phyloP scores from a whole-genome alignment of 2,113 vertebrate species.

The Pipra filicauda region DNA sequence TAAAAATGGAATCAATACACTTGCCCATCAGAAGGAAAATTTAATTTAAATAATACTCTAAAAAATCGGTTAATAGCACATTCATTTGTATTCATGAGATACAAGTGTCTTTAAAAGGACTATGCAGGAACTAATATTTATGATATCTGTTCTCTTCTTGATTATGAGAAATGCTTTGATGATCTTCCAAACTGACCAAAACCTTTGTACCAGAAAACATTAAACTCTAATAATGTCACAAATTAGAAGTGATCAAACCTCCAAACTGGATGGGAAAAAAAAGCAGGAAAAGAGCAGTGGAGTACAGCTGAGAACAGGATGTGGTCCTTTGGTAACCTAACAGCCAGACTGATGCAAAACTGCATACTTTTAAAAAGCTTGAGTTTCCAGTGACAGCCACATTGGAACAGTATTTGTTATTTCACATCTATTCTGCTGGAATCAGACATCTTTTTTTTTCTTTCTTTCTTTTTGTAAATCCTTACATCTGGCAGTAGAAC shows the following conservation, averaged over 20 bases:
- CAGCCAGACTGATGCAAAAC: neutral
- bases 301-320: neutral
- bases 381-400: neutral
- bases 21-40: constrained; percentile 8
- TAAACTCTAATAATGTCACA: neutral
- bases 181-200: neutral
- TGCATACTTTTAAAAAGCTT: neutral
- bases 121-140: constrained; percentile 13
- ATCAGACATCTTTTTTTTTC: neutral
- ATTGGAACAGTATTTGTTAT: neutral
- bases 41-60: neutral
- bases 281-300: neutral
- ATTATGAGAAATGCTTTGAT: constrained; percentile 39
- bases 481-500: constrained; percentile 10
- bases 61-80: neutral
- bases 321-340: neutral
- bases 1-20: constrained; percentile 9
- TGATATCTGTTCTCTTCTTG: neutral
- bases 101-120: neutral
- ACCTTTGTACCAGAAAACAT: neutral
- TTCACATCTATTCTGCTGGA: neutral
- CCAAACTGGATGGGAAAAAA: neutral
- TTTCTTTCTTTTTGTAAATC: neutral
- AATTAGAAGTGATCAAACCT: constrained; percentile 26
- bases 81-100: constrained; percentile 4